Evolutionary conservation across 2,113 vertebrate genomes (phyloP).

Genomic region (Marmota flaviventris): DNA sequence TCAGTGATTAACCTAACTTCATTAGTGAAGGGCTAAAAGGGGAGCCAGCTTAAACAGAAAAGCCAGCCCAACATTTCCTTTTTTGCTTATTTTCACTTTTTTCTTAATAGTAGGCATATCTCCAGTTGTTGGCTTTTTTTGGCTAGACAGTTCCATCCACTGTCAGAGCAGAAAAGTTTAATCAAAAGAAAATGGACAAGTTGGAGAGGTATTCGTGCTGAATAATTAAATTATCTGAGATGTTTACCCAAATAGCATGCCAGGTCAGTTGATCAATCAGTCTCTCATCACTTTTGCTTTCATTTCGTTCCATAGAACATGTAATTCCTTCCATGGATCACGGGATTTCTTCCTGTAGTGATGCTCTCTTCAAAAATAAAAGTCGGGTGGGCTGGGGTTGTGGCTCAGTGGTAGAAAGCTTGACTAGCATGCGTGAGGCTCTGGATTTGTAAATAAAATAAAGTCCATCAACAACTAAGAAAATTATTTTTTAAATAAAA

Average conservation of each 20-base stretch:
- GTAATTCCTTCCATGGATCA: not conserved
- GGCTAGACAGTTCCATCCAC: not conserved
- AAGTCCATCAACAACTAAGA: too few relatives aligned
- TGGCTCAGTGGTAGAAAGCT: too few relatives aligned
- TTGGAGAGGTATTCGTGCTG: not conserved
- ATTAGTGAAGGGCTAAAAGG: conserved; percentile 58
- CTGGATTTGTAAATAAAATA: too few relatives aligned
- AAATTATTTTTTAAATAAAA: too few relatives aligned
- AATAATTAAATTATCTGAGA: conserved; percentile 30
- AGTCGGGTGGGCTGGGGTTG: not conserved
- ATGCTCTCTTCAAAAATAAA: not conserved
- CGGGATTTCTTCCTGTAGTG: not conserved
- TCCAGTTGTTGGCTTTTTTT: not conserved
- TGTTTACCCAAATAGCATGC: not conserved
- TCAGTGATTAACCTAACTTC: conserved; percentile 78
- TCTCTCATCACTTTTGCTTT: conserved; percentile 5
- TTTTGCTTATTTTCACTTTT: not conserved
- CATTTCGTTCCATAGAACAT: not conserved
- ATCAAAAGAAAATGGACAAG: conserved; percentile 32
- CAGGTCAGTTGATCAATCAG: not conserved
- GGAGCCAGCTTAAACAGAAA: conserved; percentile 27
- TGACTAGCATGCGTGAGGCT: too few relatives aligned
- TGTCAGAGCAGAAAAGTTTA: conserved; percentile 17
- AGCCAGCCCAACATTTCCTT: conserved; percentile 1
- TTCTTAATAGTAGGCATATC: not conserved